Percentiles rank a stretch among this genome's conserved stretches.
Conservation (phyloP, 2,888 invertebrate genomes). For the Drosophila fungiperda region DNA sequence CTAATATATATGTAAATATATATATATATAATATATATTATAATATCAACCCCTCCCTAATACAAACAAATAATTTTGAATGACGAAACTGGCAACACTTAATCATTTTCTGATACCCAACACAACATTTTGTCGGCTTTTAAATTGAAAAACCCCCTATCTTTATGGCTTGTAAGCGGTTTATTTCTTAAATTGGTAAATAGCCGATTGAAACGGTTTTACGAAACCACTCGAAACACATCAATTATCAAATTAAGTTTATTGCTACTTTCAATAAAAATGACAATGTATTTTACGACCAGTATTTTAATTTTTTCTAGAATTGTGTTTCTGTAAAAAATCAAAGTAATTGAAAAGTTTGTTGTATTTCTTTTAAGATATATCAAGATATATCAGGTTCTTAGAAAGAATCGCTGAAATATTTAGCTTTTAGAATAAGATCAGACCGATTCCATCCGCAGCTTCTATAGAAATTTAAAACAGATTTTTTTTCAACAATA, state of each 20-base stretch:
- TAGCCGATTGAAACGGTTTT: neutral
- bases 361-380: neutral
- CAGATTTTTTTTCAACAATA: neutral
- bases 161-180: neutral
- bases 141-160: neutral
- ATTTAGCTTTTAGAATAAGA: neutral
- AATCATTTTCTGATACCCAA: neutral
- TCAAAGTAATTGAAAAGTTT: neutral
- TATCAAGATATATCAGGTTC: too few relatives aligned
- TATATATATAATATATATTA: too few relatives aligned
- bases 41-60: neutral
- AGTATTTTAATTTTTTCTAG: neutral
- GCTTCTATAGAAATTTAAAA: neutral
- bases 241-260: constrained; percentile 9
- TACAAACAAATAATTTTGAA: neutral
- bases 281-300: too few relatives aligned
- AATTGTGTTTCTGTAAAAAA: neutral
- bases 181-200: neutral
- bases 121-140: neutral
- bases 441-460: neutral
- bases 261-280: neutral
- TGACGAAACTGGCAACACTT: neutral
- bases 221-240: neutral
- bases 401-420: neutral
- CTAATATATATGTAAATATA: neutral